Evolutionary conservation across 2,113 vertebrate genomes (phyloP).

Genomic region (Rhea pennata): DNA sequence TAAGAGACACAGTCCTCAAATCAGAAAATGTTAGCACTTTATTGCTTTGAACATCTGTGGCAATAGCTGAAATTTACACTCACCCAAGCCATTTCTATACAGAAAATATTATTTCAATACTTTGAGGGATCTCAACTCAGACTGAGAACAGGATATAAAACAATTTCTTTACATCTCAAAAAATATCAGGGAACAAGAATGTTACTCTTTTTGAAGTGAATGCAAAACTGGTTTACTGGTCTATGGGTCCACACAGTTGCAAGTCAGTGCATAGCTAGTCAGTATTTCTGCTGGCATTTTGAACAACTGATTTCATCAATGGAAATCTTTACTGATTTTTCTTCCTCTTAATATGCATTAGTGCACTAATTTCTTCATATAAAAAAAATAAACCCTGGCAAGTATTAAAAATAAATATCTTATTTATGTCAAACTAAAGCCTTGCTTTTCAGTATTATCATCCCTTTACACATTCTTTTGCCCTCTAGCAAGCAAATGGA

Average conservation of each 20-base stretch:
- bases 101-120: not conserved
- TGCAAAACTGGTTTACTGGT: constrained; percentile 43
- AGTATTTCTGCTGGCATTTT: constrained; percentile 74
- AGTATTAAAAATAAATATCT: constrained; percentile 76
- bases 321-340: constrained; percentile 60
- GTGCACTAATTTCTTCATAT: constrained; percentile 71
- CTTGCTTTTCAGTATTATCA: constrained; percentile 62
- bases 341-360: constrained; percentile 64
- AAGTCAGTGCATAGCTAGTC: constrained; percentile 77
- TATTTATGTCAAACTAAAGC: constrained; percentile 67
- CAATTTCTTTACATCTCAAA: constrained; percentile 21
- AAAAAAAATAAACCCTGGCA: constrained; percentile 67
- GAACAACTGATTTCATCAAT: constrained; percentile 51
- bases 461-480: constrained; percentile 68
- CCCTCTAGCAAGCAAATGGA: constrained; percentile 66
- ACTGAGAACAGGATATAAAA: not conserved
- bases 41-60: constrained; percentile 70
- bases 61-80: constrained; percentile 39
- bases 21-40: constrained; percentile 53
- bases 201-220: constrained; percentile 47
- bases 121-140: not conserved
- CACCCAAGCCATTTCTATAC: constrained; percentile 14
- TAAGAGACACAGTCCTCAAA: not conserved
- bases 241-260: constrained; percentile 42
- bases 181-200: constrained; percentile 49